These are phyloP conservation scores for Sebastes dallii DNA, from an alignment of 2,797 vertebrate genomes.

Conservation along the genomic window DNA sequence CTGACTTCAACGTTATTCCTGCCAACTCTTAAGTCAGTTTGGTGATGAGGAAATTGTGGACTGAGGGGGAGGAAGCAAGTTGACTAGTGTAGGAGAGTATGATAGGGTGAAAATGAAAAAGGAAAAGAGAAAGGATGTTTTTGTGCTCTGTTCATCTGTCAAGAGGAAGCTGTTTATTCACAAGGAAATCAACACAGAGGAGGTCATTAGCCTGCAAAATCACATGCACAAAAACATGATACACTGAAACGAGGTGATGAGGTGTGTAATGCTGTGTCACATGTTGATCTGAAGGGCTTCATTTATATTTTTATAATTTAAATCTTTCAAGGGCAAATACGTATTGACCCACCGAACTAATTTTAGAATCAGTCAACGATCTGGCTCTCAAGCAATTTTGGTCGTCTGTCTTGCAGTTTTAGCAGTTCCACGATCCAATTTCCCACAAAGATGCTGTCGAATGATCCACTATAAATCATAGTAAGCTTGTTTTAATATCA, in stretches of 20 bases:
- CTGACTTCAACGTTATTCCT: constrained; percentile 63
- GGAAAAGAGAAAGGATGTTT: not conserved
- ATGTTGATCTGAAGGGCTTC: not conserved
- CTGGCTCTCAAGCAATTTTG: not conserved
- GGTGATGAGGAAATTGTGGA: constrained; percentile 38
- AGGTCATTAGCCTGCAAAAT: not conserved
- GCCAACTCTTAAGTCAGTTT: constrained; percentile 50
- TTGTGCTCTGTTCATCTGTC: not conserved
- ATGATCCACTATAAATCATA: not conserved
- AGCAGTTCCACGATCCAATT: not conserved
- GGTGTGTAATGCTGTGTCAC: not conserved
- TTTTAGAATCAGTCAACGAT: not conserved
- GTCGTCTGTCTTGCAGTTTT: not conserved
- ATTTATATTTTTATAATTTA: not conserved
- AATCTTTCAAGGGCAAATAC: not conserved
- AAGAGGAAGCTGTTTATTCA: constrained; percentile 11
- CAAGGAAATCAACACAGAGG: not conserved
- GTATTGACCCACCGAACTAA: not conserved
- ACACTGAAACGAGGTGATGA: not conserved
- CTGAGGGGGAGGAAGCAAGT: not conserved
- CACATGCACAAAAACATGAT: not conserved
- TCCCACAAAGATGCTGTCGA: not conserved
- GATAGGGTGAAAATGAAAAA: not conserved
- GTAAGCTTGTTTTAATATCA: not conserved
- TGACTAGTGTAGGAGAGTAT: not conserved